Conservation (phyloP, 2,797 vertebrate species). For the Florisuga fusca region DNA sequence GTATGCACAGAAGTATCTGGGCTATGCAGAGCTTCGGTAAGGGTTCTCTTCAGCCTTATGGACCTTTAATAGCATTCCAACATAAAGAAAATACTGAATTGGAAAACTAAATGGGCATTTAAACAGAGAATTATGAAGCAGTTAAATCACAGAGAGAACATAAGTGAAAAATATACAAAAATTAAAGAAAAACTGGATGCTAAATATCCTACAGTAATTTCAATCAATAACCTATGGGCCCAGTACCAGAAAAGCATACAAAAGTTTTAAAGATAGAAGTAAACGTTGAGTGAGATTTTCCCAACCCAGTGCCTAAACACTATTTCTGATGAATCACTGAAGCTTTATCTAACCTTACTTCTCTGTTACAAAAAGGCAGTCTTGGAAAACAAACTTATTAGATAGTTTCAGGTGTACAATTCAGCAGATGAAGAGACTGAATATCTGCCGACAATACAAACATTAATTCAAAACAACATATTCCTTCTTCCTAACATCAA, state of each 20-base stretch:
- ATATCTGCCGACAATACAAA: not conserved
- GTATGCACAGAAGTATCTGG: not conserved
- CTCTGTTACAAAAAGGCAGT: not conserved
- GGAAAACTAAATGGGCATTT: not conserved
- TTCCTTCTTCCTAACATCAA: not conserved
- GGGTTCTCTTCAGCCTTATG: not conserved
- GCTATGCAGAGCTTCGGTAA: not conserved
- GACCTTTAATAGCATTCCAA: not conserved
- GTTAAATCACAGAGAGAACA: not conserved
- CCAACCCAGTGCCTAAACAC: not conserved
- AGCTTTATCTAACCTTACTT: not conserved
- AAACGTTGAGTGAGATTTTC: not conserved
- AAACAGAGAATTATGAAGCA: not conserved
- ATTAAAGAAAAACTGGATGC: not conserved
- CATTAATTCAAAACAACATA: not conserved
- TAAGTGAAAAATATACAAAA: not conserved
- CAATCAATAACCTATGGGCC: not conserved
- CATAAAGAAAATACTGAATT: not conserved
- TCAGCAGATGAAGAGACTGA: not conserved
- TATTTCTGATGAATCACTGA: not conserved
- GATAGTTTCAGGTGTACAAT: not conserved
- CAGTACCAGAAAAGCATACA: not conserved
- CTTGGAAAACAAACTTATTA: not conserved
- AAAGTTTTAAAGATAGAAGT: not conserved
- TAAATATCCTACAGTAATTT: not conserved